Evolutionary conservation across 2,888 invertebrate species (phyloP), one percentile per base, ranked within the genome.

Genomic region (Spialia ferax): DNA sequence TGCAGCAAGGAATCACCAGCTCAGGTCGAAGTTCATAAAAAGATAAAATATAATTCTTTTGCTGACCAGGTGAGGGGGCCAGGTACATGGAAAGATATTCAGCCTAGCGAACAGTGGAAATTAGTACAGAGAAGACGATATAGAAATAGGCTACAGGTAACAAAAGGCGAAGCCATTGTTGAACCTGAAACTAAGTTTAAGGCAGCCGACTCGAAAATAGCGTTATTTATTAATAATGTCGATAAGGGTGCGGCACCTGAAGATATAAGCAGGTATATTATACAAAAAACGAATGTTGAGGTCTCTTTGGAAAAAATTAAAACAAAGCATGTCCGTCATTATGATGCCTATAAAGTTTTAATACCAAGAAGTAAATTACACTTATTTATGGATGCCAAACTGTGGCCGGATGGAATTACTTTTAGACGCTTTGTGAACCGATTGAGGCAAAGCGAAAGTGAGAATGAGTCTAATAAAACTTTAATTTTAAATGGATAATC

Each of bases 371-470:
- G 64, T 70, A 18, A 73, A 70, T 15, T 11, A 63, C 56, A 66
- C 69, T 23, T 67, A 20, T 73, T 70, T 69, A 59, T 75, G 52
- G 65, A 72, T 64, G 69, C 71, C 6, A 55, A 63, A 1, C 59
- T 74, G 11, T 74, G 73, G 73, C 74, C 73, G 0, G 50, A 68
- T n/a, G 72, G 74, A 1, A 70, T 75, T 20, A 50, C 68, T 0
- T 74, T 72, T 29, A 69, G 74, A 20, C 69, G 71, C 7, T 74
- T 73, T 54, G 63, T 74, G 11, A 55, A 69, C 35, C 35, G 56
- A 5, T 70, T 72, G 61, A 29, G 59, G 50, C 67, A 55, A 68
- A 15, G 56, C 32, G 63, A 22, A 23, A 29, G 15, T 13, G 20
- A 54, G 23, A 23, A 18, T 13, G 13, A 54, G 50, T 45, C 38